A percentile compares a stretch with the other conserved stretches of the same genome.
These are phyloP conservation scores for Centropyge bicolor DNA, from an alignment of 2,797 vertebrate species.

Conservation along the genomic window DNA sequence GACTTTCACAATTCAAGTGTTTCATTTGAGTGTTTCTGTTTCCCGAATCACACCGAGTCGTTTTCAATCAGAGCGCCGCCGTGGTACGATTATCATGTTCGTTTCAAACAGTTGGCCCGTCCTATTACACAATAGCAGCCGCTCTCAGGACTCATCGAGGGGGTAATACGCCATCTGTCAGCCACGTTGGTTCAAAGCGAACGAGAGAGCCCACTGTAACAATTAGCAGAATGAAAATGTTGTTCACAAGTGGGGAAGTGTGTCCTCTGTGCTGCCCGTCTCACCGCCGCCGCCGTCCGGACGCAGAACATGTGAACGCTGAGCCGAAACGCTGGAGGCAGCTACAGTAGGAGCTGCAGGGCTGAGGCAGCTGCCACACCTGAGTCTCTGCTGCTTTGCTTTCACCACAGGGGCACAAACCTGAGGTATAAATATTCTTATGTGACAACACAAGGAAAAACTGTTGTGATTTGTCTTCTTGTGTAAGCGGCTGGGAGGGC, in stretches of 20 bases:
- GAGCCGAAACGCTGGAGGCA: constrained; percentile 34
- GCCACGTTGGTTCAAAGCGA: constrained; percentile 65
- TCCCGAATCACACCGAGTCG: constrained; percentile 33
- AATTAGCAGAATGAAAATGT: constrained; percentile 58
- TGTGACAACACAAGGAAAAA: constrained; percentile 38
- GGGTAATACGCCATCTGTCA: constrained; percentile 75
- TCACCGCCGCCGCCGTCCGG: constrained; percentile 30
- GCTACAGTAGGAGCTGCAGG: constrained; percentile 15
- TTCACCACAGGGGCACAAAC: constrained; percentile 26
- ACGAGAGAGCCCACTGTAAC: constrained; percentile 62
- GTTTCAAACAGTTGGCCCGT: constrained; percentile 73
- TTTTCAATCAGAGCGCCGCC: constrained; percentile 62
- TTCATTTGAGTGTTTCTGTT: constrained; percentile 37
- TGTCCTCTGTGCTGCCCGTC: constrained; percentile 31
- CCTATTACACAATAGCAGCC: constrained; percentile 64
- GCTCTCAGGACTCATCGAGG: constrained; percentile 65
- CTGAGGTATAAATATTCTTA: constrained; percentile 36
- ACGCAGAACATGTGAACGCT: constrained; percentile 31
- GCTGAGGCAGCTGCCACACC: constrained; percentile 53
- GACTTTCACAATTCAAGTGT: constrained; percentile 68
- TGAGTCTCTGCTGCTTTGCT: constrained; percentile 46
- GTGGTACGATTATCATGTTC: constrained; percentile 62
- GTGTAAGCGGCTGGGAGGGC: constrained; percentile 16
- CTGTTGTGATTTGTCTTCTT: constrained; percentile 32
- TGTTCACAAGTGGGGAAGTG: constrained; percentile 44